Conservation (phyloP, 2,113 vertebrate species). For the Heptranchias perlo region DNA sequence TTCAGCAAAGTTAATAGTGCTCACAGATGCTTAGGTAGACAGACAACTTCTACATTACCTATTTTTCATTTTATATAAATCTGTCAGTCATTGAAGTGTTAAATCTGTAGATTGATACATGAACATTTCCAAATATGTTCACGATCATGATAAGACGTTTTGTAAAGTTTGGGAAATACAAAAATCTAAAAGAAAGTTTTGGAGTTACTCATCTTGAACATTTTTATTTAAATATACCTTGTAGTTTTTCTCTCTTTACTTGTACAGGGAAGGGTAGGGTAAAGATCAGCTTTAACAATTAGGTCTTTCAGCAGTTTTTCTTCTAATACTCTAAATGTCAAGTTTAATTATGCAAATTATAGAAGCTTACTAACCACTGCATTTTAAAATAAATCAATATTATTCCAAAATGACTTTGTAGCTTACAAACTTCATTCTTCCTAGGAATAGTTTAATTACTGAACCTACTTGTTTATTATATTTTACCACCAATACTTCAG, state of each 20-base stretch:
- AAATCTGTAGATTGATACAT: too few species aligned
- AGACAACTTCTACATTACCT: too few species aligned
- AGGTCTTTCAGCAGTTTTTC: neutral
- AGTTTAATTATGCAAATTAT: neutral
- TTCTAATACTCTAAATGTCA: neutral
- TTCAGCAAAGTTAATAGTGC: too few species aligned
- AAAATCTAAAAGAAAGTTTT: neutral
- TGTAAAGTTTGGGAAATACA: neutral
- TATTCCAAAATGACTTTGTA: neutral
- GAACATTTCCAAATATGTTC: too few species aligned
- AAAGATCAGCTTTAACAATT: neutral
- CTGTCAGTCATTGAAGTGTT: too few species aligned
- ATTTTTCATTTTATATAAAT: too few species aligned
- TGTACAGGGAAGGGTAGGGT: neutral
- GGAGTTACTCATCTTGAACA: neutral
- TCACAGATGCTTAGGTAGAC: too few species aligned
- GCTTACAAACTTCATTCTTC: neutral
- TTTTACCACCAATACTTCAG: neutral
- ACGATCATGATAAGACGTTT: too few species aligned
- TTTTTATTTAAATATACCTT: neutral
- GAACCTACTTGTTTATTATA: neutral
- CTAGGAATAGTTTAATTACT: neutral
- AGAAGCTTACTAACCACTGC: neutral
- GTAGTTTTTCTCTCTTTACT: neutral
- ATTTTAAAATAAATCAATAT: neutral